Percentiles rank a stretch among this genome's conserved stretches.
phyloP scores from a whole-genome alignment of 2,888 invertebrate species.

The Euplexia lucipara region DNA sequence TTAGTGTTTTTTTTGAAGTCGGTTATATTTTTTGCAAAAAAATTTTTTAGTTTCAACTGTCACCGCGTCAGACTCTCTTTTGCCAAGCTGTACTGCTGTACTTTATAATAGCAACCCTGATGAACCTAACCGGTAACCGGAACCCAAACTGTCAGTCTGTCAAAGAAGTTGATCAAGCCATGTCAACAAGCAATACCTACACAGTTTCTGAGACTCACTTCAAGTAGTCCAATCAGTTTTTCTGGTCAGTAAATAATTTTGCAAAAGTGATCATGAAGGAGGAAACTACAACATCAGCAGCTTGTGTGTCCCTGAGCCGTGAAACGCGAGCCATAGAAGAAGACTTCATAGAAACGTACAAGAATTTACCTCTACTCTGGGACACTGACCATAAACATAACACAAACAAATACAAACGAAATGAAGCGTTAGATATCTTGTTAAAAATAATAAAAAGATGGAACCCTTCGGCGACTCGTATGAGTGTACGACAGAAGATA shows the following conservation, averaged over 20 bases:
- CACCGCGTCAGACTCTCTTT: too few relatives aligned
- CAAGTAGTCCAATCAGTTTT: constrained; percentile 44
- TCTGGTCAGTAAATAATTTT: constrained; percentile 39
- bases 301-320: constrained; percentile 17
- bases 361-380: constrained; percentile 68
- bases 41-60: too few relatives aligned
- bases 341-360: constrained; percentile 68
- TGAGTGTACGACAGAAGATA: constrained; percentile 70
- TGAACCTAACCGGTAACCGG: background rate
- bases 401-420: constrained; percentile 69
- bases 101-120: constrained; percentile 18
- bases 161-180: constrained; percentile 22
- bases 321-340: constrained; percentile 59
- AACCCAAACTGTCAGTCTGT: constrained; percentile 15
- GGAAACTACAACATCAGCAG: constrained; percentile 5
- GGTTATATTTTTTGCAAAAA: too few relatives aligned
- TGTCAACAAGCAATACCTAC: constrained; percentile 18
- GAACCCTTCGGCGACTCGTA: constrained; percentile 62
- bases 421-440: constrained; percentile 62
- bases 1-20: too few relatives aligned
- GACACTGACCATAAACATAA: constrained; percentile 67
- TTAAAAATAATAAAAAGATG: constrained; percentile 63
- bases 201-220: background rate
- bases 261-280: constrained; percentile 46
- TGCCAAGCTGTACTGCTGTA: too few relatives aligned